A percentile compares a stretch with the other conserved stretches of the same genome.
These are phyloP conservation scores for Vollenhovia emeryi DNA, from an alignment of 1,140 invertebrate species.

Conservation along the genomic window DNA sequence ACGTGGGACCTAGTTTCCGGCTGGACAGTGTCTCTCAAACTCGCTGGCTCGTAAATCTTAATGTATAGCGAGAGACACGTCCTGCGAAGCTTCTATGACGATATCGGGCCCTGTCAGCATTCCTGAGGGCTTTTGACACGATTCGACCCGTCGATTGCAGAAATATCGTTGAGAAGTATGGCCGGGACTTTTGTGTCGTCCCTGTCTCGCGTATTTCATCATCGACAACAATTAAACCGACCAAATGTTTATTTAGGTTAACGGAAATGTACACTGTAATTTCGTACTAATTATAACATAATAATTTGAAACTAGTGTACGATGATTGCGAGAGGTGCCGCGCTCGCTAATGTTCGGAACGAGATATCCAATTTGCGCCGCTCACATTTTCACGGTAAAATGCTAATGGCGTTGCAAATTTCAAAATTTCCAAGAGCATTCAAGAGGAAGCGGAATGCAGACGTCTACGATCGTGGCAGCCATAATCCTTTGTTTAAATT, in stretches of 20 bases:
- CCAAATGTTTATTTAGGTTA: neutral
- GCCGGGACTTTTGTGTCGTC: neutral
- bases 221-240: neutral
- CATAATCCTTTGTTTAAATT: conserved; percentile 46
- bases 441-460: neutral
- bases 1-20: conserved; percentile 71
- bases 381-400: neutral
- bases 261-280: neutral
- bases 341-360: neutral
- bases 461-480: neutral
- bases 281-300: too few species aligned
- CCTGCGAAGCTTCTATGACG: conserved; percentile 21
- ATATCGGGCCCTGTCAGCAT: conserved; percentile 61
- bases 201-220: neutral
- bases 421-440: conserved; percentile 5
- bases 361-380: neutral
- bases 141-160: conserved; percentile 57
- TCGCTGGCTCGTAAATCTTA: conserved; percentile 74
- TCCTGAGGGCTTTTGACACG: conserved; percentile 38
- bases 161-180: conserved; percentile 22
- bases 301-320: neutral
- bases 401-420: conserved; percentile 19
- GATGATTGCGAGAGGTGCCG: neutral
- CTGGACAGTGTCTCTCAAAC: conserved; percentile 75
- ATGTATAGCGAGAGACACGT: conserved; percentile 66